Evolutionary conservation across 2,113 vertebrate genomes (phyloP).

Genomic region (Myotis lucifugus): DNA sequence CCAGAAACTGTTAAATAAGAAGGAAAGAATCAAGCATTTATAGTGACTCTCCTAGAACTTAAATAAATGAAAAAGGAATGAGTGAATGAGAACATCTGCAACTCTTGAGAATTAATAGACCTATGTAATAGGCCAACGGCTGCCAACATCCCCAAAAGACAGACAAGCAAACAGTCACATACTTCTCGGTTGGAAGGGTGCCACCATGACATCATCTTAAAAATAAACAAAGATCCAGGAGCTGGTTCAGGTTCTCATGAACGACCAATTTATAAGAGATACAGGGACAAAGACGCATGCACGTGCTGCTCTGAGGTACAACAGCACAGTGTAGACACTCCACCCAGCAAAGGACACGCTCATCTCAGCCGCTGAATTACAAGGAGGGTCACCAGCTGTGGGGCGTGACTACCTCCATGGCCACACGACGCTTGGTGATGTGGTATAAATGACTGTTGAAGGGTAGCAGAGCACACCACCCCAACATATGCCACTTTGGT

Average conservation of each 20-base stretch:
- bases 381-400: not conserved
- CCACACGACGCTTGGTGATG: not conserved
- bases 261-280: not conserved
- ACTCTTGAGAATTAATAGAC: not conserved
- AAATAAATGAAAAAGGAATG: not conserved
- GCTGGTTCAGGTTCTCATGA: not conserved
- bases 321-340: not conserved
- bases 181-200: not conserved
- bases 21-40: not conserved
- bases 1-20: not conserved
- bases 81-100: not conserved
- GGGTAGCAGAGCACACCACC: not conserved
- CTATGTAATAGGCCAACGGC: not conserved
- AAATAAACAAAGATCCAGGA: not conserved
- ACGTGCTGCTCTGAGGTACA: not conserved
- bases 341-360: not conserved
- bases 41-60: not conserved
- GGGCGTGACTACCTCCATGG: not conserved
- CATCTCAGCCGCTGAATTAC: not conserved
- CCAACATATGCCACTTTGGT: not conserved
- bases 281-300: not conserved
- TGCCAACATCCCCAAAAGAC: not conserved
- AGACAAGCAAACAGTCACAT: not conserved
- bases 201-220: not conserved
- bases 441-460: not conserved